Evolutionary conservation across 2,113 vertebrate genomes (phyloP).

Genomic region (Alces alces): DNA sequence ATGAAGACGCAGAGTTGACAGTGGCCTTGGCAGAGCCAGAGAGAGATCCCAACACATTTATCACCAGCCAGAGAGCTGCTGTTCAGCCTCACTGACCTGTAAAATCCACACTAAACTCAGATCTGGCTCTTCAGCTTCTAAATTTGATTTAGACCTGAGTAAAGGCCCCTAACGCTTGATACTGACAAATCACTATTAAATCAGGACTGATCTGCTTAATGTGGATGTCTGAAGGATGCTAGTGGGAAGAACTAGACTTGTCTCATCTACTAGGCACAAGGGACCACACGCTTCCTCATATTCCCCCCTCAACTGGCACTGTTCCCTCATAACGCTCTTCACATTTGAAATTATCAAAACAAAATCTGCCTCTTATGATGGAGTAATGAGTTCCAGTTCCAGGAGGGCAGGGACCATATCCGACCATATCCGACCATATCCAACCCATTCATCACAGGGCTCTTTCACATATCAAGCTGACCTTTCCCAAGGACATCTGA

Average conservation of each 20-base stretch:
- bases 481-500: constrained; percentile 19
- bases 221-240: neutral
- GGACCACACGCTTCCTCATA: neutral
- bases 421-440: too few relatives aligned
- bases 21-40: constrained; percentile 16
- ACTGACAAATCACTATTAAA: constrained; percentile 23
- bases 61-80: constrained; percentile 19
- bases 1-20: constrained; percentile 36
- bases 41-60: constrained; percentile 23
- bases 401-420: neutral
- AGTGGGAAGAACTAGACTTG: neutral
- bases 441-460: neutral
- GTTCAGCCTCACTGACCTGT: constrained; percentile 58
- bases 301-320: neutral
- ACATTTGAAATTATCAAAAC: neutral
- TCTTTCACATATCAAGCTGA: neutral
- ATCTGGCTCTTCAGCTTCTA: constrained; percentile 26
- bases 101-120: constrained; percentile 52
- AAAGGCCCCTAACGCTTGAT: neutral
- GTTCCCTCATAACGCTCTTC: neutral
- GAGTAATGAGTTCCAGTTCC: neutral
- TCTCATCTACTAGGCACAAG: neutral
- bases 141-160: constrained; percentile 53
- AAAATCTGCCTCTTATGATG: neutral
- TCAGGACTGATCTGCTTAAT: neutral